These are phyloP conservation scores for Brachynemurus nebulosus DNA, from an alignment of 2,888 invertebrate genomes.

Conservation along the genomic window DNA sequence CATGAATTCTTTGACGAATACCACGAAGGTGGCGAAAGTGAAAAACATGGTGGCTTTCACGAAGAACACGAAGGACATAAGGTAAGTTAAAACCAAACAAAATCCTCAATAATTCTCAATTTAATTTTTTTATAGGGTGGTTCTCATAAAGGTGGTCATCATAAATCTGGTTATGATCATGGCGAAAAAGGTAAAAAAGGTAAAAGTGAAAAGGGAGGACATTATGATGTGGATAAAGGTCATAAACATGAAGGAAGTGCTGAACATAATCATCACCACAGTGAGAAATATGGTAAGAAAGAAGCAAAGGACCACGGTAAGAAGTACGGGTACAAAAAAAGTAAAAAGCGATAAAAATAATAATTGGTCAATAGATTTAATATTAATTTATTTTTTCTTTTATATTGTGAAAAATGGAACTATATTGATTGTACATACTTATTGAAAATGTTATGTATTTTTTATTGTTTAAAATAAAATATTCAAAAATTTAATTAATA, in stretches of 20 bases:
- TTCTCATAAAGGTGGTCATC: constrained; percentile 38
- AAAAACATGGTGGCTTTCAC: constrained; percentile 48
- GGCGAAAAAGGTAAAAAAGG: constrained; percentile 42
- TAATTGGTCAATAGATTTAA: too few species aligned
- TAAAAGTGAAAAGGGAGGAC: constrained; percentile 40
- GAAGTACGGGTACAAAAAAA: constrained; percentile 44
- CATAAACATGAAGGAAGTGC: constrained; percentile 42
- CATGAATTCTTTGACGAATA: constrained; percentile 65
- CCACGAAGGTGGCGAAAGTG: constrained; percentile 49
- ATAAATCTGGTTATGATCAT: constrained; percentile 35
- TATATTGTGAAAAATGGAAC: too few species aligned
- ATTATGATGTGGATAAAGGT: constrained; percentile 39
- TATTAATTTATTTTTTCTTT: too few species aligned
- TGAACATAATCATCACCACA: constrained; percentile 39
- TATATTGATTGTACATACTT: too few species aligned
- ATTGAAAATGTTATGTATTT: too few species aligned
- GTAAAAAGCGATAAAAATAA: constrained; percentile 25
- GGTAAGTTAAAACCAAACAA: constrained; percentile 20
- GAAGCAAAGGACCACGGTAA: constrained; percentile 35
- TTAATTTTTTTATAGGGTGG: constrained; percentile 36
- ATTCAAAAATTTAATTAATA: too few species aligned
- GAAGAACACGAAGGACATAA: constrained; percentile 37
- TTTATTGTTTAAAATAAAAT: too few species aligned
- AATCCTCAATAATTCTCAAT: background rate
- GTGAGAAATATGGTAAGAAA: constrained; percentile 34